Evolutionary conservation across 2,888 invertebrate species (phyloP).

Genomic region (Dexiosoma caninum): DNA sequence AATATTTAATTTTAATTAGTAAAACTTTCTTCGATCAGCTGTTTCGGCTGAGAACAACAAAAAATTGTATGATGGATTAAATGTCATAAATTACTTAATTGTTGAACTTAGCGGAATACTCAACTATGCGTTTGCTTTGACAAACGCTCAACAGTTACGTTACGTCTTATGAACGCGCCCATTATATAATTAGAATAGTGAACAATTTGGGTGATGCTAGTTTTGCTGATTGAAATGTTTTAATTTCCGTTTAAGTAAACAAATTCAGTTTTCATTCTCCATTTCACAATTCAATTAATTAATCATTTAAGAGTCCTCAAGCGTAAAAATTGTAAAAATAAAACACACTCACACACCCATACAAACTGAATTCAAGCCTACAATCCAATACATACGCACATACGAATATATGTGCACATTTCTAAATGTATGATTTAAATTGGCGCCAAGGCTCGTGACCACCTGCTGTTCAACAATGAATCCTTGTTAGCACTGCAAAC

Average conservation of each 20-base stretch:
- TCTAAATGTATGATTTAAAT: slow-evolving; percentile 62
- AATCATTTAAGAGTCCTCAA: slow-evolving; percentile 61
- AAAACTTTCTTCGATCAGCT: too few species aligned
- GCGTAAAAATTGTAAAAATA: slow-evolving; percentile 34
- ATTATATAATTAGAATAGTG: neutral
- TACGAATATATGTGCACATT: too few species aligned
- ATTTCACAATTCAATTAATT: slow-evolving; percentile 63
- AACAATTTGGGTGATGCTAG: neutral
- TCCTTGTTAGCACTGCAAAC: slow-evolving; percentile 73
- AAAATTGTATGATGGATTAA: too few species aligned
- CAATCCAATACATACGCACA: slow-evolving; percentile 46
- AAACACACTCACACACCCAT: too few species aligned
- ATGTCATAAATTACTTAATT: too few species aligned
- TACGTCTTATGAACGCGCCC: too few species aligned
- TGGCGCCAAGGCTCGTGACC: slow-evolving; percentile 74
- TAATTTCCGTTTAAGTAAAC: neutral
- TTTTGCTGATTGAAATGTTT: neutral
- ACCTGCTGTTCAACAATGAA: slow-evolving; percentile 71
- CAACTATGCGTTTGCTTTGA: too few species aligned
- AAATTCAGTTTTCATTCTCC: slow-evolving; percentile 27
- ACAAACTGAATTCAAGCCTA: slow-evolving; percentile 9
- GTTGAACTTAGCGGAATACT: too few species aligned
- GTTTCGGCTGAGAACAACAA: too few species aligned
- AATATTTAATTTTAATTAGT: too few species aligned
- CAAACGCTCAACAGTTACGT: too few species aligned